Evolutionary conservation across 2,888 invertebrate species (phyloP).

Genomic region (Carabus problematicus): DNA sequence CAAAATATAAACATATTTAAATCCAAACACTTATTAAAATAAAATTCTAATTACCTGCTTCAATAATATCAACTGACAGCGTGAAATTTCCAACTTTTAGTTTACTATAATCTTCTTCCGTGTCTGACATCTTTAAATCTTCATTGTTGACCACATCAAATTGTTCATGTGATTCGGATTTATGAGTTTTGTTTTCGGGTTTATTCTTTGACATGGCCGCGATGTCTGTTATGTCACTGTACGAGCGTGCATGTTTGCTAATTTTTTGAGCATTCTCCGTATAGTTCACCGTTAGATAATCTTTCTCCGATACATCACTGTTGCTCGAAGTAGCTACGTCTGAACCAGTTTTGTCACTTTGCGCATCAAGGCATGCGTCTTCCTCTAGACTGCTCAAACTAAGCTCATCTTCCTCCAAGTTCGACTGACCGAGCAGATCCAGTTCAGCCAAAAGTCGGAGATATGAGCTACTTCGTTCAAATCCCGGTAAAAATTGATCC

Average conservation of each 20-base stretch:
- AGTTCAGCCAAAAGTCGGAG: conserved; percentile 75
- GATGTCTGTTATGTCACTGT: conserved; percentile 56
- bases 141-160: conserved; percentile 8
- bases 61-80: conserved; percentile 68
- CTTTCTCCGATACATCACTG: conserved; percentile 17
- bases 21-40: too few relatives aligned
- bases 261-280: conserved; percentile 49
- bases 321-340: conserved; percentile 8
- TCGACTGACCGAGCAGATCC: conserved; percentile 68
- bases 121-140: background rate
- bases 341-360: conserved; percentile 41
- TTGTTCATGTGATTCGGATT: conserved; percentile 18
- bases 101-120: conserved; percentile 38
- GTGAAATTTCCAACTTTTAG: conserved; percentile 55
- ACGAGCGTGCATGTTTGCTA: conserved; percentile 56
- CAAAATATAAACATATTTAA: background rate
- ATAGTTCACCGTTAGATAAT: conserved; percentile 13
- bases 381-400: conserved; percentile 64
- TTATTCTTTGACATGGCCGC: conserved; percentile 28
- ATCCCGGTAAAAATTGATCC: conserved; percentile 69
- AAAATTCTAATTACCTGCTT: conserved; percentile 66
- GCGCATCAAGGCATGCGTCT: conserved; percentile 58
- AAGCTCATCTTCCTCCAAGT: conserved; percentile 65
- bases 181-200: conserved; percentile 18
- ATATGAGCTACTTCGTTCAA: conserved; percentile 72